These are phyloP conservation scores for Intellagama lesueurii DNA, from an alignment of 2,797 vertebrate genomes.

Conservation along the genomic window DNA sequence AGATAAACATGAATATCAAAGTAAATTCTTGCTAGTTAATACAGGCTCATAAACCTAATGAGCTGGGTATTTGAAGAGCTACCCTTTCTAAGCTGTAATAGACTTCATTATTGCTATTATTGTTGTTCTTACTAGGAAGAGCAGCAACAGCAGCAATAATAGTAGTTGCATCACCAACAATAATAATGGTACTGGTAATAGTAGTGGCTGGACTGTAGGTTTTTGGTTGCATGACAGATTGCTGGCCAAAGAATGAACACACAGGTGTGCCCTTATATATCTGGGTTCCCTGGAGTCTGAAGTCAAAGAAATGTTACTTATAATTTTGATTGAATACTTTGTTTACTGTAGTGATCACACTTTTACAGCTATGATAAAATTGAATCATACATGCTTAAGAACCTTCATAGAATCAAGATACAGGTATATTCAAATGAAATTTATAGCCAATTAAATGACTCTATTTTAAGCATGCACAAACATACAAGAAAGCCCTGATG, in stretches of 20 bases:
- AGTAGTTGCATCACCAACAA: neutral
- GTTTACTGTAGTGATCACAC: neutral
- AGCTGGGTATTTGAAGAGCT: neutral
- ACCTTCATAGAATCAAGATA: neutral
- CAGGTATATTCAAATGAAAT: neutral
- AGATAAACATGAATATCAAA: neutral
- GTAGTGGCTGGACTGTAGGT: neutral
- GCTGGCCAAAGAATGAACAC: neutral
- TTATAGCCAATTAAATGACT: neutral
- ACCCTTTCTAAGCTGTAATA: neutral
- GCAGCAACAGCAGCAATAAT: too few species aligned
- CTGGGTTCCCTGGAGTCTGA: too few species aligned
- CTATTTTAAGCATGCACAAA: too few species aligned
- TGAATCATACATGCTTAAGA: neutral
- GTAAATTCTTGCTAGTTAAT: neutral
- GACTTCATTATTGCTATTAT: neutral
- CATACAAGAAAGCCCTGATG: too few species aligned
- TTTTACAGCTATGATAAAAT: neutral
- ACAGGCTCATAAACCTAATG: too few species aligned
- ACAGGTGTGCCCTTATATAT: neutral
- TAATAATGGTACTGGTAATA: neutral
- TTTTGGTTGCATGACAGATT: neutral
- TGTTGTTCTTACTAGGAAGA: too few species aligned
- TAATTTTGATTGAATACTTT: too few species aligned
- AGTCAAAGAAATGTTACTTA: too few species aligned